Evolutionary conservation across 1,140 invertebrate species (phyloP).

Genomic region (Drosophila serrata): DNA sequence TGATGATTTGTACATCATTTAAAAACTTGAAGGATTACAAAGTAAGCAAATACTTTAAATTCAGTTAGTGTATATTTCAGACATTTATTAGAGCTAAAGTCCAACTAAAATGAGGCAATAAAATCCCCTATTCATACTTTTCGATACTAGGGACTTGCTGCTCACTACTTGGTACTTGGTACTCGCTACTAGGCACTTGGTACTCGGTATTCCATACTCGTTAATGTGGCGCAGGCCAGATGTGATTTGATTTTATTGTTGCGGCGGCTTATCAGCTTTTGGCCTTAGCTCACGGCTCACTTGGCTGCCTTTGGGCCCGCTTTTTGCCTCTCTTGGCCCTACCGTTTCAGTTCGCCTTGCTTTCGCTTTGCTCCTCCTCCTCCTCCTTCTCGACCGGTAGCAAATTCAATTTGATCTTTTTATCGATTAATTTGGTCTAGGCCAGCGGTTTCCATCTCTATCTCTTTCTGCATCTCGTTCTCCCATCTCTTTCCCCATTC

Average conservation of each 20-base stretch:
- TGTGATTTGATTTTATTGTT: slow-evolving; percentile 82
- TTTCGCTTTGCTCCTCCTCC: not conserved
- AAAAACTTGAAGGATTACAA: not conserved
- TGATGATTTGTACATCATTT: not conserved
- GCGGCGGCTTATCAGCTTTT: slow-evolving; percentile 78
- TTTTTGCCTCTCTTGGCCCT: slow-evolving; percentile 3
- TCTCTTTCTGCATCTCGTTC: slow-evolving; percentile 2
- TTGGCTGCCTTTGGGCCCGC: slow-evolving; percentile 36
- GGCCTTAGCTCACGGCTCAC: slow-evolving; percentile 47
- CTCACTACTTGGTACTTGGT: not conserved
- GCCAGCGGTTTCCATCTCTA: slow-evolving; percentile 22
- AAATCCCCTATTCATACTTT: too few species aligned
- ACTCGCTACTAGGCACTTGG: not conserved
- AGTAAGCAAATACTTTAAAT: not conserved
- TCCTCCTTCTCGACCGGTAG: not conserved
- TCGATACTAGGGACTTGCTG: not conserved
- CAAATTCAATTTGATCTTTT: slow-evolving; percentile 53
- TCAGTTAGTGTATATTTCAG: too few species aligned
- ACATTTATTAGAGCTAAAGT: too few species aligned
- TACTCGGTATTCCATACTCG: slow-evolving; percentile 1
- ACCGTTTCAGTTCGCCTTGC: not conserved
- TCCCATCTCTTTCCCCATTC: not conserved
- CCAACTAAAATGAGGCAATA: not conserved
- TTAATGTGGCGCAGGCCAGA: slow-evolving; percentile 29
- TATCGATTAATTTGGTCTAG: slow-evolving; percentile 72